Base-by-base conservation (phyloP, 2,797 vertebrate genomes). In the Streptopelia turtur region DNA sequence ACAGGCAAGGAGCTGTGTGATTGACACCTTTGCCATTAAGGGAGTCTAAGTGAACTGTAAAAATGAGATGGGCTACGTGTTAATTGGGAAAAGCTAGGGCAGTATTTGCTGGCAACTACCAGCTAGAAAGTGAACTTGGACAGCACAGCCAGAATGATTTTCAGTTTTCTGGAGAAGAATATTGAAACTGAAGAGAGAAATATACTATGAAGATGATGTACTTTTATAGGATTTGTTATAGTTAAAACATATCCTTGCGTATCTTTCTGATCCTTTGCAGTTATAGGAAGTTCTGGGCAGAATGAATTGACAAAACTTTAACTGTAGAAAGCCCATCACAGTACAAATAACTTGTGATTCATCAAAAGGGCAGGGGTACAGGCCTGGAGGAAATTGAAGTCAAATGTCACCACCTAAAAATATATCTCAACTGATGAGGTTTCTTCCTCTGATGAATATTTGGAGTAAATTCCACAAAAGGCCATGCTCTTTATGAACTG, bases 371-470 rank as follows among this genome's bases (percentile, higher is more conserved):
- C 93, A 83, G 72, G 43, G 37, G 12, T 23, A 87, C 52, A 84
- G 39, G 85, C 87, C 41, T 86, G 83, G 55, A 91, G 85, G 93
- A 96, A 95, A 83, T 25, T 83, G 76, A 89, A 95, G 52, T 90
- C 72, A 96, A 97, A 96, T 91, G 91, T 76, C 92, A 87, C 21
- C 59, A 83, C 91, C 91, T 82, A 95, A 97, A 96, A 96, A 95
- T 96, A 95, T 5, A 94, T 90, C 63, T 94, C 85, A 87, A 94
- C 87, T 35, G 11, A 87, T 93, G 80, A 78, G 7, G n/a, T 95
- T 89, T 94, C 76, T 81, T 95, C 79, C 84, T 93, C 63, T 90
- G 82, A 74, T 83, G 76, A 95, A 76, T 94, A 72, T 88, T 81
- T 75, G 69, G 76, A 91, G 39, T 56, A 91, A 92, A 89, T 92